Percentiles rank a stretch among this genome's conserved stretches.
These are phyloP conservation scores for Trichogramma pretiosum DNA, from an alignment of 1,140 invertebrate species.

Conservation along the genomic window DNA sequence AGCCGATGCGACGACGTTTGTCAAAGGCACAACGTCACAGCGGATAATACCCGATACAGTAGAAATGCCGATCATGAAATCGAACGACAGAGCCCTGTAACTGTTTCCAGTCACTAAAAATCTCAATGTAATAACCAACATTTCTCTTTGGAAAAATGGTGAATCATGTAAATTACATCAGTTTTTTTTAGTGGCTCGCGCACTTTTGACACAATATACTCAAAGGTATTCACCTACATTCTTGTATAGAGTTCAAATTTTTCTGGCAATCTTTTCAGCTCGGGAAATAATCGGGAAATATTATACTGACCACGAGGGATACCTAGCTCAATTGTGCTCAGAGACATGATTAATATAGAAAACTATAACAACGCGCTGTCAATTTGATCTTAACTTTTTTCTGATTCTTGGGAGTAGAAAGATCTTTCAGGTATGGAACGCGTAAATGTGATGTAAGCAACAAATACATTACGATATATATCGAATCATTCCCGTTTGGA, in stretches of 20 bases:
- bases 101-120: background rate
- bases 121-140: background rate
- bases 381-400: no score
- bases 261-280: background rate
- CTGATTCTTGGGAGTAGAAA: no score
- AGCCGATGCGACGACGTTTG: no score
- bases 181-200: background rate
- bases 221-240: background rate
- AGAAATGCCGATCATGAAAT: no score
- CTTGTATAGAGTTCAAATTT: background rate
- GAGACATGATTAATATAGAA: background rate
- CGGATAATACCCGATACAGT: no score
- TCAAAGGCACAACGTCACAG: no score
- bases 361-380: no score
- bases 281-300: background rate
- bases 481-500: no score
- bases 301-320: background rate
- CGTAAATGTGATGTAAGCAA: no score
- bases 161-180: background rate
- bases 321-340: background rate
- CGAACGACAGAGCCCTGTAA: background rate
- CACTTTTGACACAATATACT: background rate
- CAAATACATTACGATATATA: no score
- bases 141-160: background rate
- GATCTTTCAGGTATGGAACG: no score